These are phyloP conservation scores for Pelodytes ibericus DNA, from an alignment of 2,797 vertebrate species.

Conservation along the genomic window DNA sequence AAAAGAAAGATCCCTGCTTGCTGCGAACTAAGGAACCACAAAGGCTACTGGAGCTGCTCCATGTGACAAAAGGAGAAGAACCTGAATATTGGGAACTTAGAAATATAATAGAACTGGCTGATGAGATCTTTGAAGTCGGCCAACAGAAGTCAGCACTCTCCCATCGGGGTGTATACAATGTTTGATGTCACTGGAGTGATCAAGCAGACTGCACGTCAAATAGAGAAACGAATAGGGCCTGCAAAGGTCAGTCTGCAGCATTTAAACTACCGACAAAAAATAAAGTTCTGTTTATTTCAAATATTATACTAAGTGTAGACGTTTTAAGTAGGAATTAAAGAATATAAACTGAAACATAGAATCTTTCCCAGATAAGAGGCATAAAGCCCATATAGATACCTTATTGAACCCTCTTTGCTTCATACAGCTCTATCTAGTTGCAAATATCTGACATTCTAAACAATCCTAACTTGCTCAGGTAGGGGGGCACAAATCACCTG, in stretches of 20 bases:
- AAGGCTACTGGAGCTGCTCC: not conserved
- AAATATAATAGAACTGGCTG: not conserved
- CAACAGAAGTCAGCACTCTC: not conserved
- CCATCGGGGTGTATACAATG: not conserved
- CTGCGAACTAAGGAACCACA: not conserved
- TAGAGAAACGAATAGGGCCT: not conserved
- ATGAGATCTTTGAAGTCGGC: not conserved
- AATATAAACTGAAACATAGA: too few relatives aligned
- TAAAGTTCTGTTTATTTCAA: too few relatives aligned
- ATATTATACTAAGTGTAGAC: too few relatives aligned
- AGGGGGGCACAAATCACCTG: too few relatives aligned
- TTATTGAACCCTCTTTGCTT: too few relatives aligned
- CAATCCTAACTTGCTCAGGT: too few relatives aligned
- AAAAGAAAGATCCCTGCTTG: not conserved
- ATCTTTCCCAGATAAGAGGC: too few relatives aligned
- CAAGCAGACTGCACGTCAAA: not conserved
- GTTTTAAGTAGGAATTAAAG: too few relatives aligned
- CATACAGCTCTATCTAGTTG: too few relatives aligned
- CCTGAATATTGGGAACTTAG: not conserved
- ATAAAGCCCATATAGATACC: too few relatives aligned
- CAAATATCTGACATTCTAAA: too few relatives aligned
- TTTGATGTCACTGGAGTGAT: not conserved
- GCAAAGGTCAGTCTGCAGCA: not conserved
- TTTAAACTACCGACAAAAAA: too few relatives aligned
- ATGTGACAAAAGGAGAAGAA: not conserved